A percentile compares a stretch with the other conserved stretches of the same genome.
Evolutionary conservation across 2,888 invertebrate genomes (phyloP).

Genomic region (Phania funesta): DNA sequence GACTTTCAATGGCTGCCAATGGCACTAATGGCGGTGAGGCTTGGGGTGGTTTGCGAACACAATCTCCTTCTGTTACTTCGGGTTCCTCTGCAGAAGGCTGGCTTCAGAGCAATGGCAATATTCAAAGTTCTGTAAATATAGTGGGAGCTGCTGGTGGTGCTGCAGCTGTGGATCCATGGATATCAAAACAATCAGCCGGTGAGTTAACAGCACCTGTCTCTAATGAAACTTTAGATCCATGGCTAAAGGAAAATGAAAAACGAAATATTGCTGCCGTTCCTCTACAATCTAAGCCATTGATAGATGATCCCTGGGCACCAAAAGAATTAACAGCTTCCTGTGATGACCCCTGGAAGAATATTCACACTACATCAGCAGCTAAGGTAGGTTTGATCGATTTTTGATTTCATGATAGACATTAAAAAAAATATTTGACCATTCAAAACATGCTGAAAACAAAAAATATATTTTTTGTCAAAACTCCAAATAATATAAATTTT

Average conservation of each 20-base stretch:
- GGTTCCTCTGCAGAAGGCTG: conserved; percentile 80
- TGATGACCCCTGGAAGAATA: conserved; percentile 83
- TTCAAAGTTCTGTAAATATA: conserved; percentile 23
- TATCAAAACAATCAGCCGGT: conserved; percentile 72
- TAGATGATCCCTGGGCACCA: conserved; percentile 77
- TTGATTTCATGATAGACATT: too few species aligned
- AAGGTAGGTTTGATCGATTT: too few species aligned
- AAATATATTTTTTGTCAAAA: too few species aligned
- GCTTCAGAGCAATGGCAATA: conserved; percentile 76
- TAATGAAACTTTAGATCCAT: conserved; percentile 74
- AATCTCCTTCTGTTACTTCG: conserved; percentile 79
- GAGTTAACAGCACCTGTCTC: conserved; percentile 68
- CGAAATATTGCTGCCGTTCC: conserved; percentile 59
- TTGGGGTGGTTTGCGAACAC: conserved; percentile 77
- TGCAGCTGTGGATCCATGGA: conserved; percentile 75
- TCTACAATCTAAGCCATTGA: conserved; percentile 64
- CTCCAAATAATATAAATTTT: too few species aligned
- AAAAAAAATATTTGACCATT: too few species aligned
- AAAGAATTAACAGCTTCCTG: conserved; percentile 72
- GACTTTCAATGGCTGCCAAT: conserved; percentile 48
- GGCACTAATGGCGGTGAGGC: conserved; percentile 71
- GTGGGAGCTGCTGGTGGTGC: conserved; percentile 67
- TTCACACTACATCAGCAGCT: conserved; percentile 77
- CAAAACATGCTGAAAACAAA: too few species aligned
- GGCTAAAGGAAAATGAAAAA: conserved; percentile 73